A percentile compares a stretch with the other conserved stretches of the same genome.
These are phyloP conservation scores for Clupea harengus DNA, from an alignment of 2,113 vertebrate genomes.

Conservation along the genomic window DNA sequence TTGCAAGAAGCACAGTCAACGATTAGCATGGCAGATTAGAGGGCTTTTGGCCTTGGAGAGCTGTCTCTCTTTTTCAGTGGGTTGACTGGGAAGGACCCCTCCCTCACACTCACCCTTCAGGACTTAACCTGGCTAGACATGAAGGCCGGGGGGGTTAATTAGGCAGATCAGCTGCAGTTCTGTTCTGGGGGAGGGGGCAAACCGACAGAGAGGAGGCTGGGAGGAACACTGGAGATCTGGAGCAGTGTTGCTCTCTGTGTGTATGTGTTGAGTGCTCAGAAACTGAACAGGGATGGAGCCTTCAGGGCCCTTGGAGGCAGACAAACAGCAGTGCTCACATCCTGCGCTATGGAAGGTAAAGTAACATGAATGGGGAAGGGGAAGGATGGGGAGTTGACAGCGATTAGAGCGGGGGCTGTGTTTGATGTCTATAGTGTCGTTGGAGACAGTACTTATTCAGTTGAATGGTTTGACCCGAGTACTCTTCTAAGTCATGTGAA, in stretches of 20 bases:
- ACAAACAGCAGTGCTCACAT: constrained; percentile 24
- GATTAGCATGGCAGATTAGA: constrained; percentile 66
- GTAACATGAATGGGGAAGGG: background rate
- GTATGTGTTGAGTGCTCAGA: background rate
- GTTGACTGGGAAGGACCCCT: constrained; percentile 39
- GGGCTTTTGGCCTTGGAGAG: constrained; percentile 60
- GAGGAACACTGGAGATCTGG: background rate
- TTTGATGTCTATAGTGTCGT: too few relatives aligned
- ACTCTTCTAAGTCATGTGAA: too few relatives aligned
- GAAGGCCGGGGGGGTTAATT: constrained; percentile 16
- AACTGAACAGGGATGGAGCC: background rate
- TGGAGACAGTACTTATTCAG: too few relatives aligned
- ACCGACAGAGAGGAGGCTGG: background rate
- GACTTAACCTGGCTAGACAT: constrained; percentile 67
- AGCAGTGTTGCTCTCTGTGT: background rate
- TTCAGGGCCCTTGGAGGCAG: background rate
- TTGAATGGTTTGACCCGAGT: too few relatives aligned
- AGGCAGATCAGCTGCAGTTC: constrained; percentile 14
- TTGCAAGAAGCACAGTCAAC: constrained; percentile 60
- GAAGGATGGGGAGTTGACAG: background rate
- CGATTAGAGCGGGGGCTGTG: too few relatives aligned
- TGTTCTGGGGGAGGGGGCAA: constrained; percentile 10
- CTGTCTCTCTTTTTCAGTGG: constrained; percentile 44
- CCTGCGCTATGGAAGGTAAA: constrained; percentile 48
- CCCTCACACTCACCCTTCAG: constrained; percentile 26